Evolutionary conservation across 2,113 vertebrate species (phyloP).

Genomic region (Carettochelys insculpta): DNA sequence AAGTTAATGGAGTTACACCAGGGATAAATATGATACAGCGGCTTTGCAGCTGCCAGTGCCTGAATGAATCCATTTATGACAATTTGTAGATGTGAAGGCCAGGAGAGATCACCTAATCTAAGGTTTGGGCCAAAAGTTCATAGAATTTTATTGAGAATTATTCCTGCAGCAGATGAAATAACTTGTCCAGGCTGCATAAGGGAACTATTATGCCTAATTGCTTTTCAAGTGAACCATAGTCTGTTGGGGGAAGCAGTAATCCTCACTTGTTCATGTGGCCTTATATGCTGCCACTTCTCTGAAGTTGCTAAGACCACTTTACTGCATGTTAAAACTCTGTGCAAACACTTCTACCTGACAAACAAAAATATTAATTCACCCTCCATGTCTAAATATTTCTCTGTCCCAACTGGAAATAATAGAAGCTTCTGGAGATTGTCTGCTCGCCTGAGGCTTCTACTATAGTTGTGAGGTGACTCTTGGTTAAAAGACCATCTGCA

Average conservation of each 20-base stretch:
- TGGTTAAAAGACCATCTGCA: not conserved
- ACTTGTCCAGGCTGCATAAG: not conserved
- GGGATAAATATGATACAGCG: not conserved
- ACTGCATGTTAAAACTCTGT: not conserved
- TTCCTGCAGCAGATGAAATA: not conserved
- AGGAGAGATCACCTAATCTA: too few relatives aligned
- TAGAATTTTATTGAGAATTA: not conserved
- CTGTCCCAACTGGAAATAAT: not conserved
- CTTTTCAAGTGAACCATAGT: not conserved
- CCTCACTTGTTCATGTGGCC: not conserved
- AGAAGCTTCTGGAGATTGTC: not conserved
- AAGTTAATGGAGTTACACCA: not conserved
- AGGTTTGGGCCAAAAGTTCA: not conserved
- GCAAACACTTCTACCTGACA: not conserved
- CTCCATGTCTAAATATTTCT: not conserved
- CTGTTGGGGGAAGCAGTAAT: not conserved
- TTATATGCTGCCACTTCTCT: not conserved
- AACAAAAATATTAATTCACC: not conserved
- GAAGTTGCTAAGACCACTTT: not conserved
- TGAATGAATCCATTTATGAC: not conserved
- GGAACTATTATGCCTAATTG: not conserved
- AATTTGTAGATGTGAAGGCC: not conserved
- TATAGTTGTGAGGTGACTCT: not conserved
- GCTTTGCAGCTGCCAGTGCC: fast-evolving
- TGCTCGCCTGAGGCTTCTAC: not conserved